A percentile compares a stretch with the other conserved stretches of the same genome.
Evolutionary conservation across 92 coral and sea anemone genomes (phyloP).

Genomic region (Umimayanthus chanpuru): DNA sequence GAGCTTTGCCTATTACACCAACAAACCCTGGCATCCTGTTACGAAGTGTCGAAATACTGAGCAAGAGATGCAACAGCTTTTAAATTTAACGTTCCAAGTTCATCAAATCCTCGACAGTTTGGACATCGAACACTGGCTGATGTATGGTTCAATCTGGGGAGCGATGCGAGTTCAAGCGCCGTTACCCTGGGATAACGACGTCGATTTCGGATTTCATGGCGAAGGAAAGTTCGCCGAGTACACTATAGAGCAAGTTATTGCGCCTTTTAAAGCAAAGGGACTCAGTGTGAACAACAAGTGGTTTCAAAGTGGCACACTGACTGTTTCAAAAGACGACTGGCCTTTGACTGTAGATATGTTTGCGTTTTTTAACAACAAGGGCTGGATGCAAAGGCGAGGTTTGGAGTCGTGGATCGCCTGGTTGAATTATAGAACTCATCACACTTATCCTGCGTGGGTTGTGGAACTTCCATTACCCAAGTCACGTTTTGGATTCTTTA

Average conservation of each 20-base stretch:
- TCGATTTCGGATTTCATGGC: constrained; percentile 73
- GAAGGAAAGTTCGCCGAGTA: constrained; percentile 52
- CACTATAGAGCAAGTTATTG: constrained; percentile 46
- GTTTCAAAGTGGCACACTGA: constrained; percentile 61
- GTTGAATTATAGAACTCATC: constrained; percentile 68
- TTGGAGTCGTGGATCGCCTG: constrained; percentile 72
- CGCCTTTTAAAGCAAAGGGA: constrained; percentile 54
- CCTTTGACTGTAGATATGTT: constrained; percentile 69
- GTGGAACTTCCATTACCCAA: constrained; percentile 77
- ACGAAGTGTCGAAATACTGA: constrained; percentile 40
- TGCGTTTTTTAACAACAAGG: constrained; percentile 64
- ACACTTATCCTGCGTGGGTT: constrained; percentile 77
- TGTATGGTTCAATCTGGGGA: constrained; percentile 84
- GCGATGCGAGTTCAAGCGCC: constrained; percentile 71
- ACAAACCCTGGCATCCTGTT: constrained; percentile 48
- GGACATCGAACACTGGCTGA: constrained; percentile 67
- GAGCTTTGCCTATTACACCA: too few species aligned
- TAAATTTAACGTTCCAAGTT: constrained; percentile 57
- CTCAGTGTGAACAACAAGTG: constrained; percentile 38
- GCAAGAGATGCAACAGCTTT: constrained; percentile 54
- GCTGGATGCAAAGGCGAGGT: constrained; percentile 82
- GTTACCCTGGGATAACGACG: constrained; percentile 82
- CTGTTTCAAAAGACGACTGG: constrained; percentile 50
- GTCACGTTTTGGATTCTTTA: constrained; percentile 71
- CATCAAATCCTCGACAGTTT: constrained; percentile 59